Evolutionary conservation across 2,888 invertebrate genomes (phyloP).

Genomic region (Macrostomum cliftonense): DNA sequence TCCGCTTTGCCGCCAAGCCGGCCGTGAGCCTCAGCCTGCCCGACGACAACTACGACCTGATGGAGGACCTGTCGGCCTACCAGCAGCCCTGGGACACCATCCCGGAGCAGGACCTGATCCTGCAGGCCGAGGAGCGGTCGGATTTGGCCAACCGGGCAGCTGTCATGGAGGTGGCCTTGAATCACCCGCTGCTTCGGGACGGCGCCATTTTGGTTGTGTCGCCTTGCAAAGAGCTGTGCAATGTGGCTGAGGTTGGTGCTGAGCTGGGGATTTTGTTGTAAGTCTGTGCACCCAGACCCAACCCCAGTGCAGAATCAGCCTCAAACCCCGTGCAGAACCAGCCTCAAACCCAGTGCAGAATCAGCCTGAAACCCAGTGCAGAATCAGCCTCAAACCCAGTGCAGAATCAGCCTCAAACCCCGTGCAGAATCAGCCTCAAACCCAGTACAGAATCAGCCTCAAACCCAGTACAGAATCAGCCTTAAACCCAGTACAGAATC

Average conservation of each 20-base stretch:
- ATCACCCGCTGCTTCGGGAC: constrained; percentile 51
- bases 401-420: too few relatives aligned
- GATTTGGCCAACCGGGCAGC: constrained; percentile 47
- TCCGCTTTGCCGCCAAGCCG: constrained; percentile 29
- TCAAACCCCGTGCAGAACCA: too few relatives aligned
- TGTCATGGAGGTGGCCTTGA: constrained; percentile 54
- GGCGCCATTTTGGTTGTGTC: constrained; percentile 54
- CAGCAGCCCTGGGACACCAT: constrained; percentile 51
- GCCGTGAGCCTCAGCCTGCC: constrained; percentile 34
- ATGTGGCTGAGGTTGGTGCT: constrained; percentile 1
- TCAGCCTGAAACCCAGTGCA: too few relatives aligned
- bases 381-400: too few relatives aligned
- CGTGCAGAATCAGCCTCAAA: too few relatives aligned
- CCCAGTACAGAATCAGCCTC: too few relatives aligned
- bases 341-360: too few relatives aligned
- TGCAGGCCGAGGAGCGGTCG: constrained; percentile 16
- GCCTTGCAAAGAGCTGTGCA: constrained; percentile 36
- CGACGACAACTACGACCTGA: constrained; percentile 42
- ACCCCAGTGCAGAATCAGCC: too few relatives aligned
- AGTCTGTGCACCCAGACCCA: too few relatives aligned
- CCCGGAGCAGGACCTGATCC: constrained; percentile 45
- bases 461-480: too few relatives aligned
- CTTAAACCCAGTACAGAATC: too few relatives aligned
- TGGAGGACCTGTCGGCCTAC: constrained; percentile 51
- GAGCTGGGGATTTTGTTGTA: too few relatives aligned